Conservation (phyloP, 1,140 invertebrate species). For the Dolichoris vasculosae region DNA sequence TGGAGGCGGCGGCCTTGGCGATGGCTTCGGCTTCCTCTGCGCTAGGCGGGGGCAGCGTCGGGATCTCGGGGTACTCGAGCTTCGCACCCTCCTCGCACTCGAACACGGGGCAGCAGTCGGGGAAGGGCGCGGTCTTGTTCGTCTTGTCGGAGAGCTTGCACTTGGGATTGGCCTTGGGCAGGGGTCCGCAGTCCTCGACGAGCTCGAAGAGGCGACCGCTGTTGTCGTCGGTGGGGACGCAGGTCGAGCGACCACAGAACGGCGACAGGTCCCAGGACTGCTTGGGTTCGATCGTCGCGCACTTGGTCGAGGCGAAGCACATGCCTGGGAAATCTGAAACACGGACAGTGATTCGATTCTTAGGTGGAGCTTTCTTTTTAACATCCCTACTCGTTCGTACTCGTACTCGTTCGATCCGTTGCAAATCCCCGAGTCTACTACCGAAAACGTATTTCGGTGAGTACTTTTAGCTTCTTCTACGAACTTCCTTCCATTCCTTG, state of each 20-base stretch:
- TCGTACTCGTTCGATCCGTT: no score
- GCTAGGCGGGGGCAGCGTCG: conserved; percentile 77
- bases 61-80: conserved; percentile 89
- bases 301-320: conserved; percentile 92
- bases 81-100: conserved; percentile 88
- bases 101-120: conserved; percentile 88
- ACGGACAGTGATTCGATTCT: not conserved
- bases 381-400: no score
- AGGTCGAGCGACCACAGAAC: conserved; percentile 91
- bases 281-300: conserved; percentile 87
- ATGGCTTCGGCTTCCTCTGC: conserved; percentile 69
- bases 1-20: conserved; percentile 44
- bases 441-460: no score
- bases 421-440: no score
- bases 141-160: conserved; percentile 90
- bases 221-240: conserved; percentile 84
- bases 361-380: not conserved
- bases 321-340: conserved; percentile 89
- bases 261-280: conserved; percentile 89
- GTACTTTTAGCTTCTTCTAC: no score
- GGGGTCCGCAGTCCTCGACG: conserved; percentile 90
- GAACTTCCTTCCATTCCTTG: no score
- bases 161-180: conserved; percentile 88
- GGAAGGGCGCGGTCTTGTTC: conserved; percentile 91
- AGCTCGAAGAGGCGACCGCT: conserved; percentile 85